These are phyloP conservation scores for Sparus aurata DNA, from an alignment of 2,797 vertebrate species.

Conservation along the genomic window DNA sequence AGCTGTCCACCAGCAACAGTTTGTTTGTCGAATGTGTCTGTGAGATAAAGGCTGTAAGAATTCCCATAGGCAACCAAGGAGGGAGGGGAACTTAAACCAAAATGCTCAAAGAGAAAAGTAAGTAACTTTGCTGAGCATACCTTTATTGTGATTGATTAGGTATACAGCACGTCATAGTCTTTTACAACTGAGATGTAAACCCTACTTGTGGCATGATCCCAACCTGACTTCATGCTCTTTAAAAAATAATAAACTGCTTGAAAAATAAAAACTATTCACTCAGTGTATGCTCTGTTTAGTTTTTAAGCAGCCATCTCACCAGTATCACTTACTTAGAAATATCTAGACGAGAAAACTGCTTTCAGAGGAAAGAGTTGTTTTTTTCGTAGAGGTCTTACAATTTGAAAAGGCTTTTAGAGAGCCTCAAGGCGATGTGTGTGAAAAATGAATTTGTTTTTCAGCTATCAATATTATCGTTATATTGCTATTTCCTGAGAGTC, in stretches of 20 bases:
- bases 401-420: constrained; percentile 36
- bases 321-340: constrained; percentile 57
- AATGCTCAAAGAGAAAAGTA: constrained; percentile 49
- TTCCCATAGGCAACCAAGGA: constrained; percentile 31
- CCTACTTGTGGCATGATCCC: not conserved
- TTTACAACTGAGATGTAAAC: constrained; percentile 11
- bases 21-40: constrained; percentile 45
- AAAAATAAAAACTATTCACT: constrained; percentile 30
- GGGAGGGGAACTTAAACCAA: constrained; percentile 20
- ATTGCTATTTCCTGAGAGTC: constrained; percentile 40
- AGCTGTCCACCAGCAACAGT: constrained; percentile 45
- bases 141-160: constrained; percentile 13
- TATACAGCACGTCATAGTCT: not conserved
- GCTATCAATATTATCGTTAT: constrained; percentile 33
- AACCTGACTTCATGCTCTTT: constrained; percentile 3
- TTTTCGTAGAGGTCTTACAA: constrained; percentile 55
- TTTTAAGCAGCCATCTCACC: constrained; percentile 52
- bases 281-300: constrained; percentile 49
- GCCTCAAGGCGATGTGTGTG: constrained; percentile 20
- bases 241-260: constrained; percentile 10
- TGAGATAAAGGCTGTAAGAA: constrained; percentile 44
- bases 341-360: constrained; percentile 38
- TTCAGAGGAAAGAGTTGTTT: constrained; percentile 25
- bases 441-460: constrained; percentile 58
- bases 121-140: constrained; percentile 27